phyloP scores from a whole-genome alignment of 2,797 vertebrate species.

The Xenopus petersii region DNA sequence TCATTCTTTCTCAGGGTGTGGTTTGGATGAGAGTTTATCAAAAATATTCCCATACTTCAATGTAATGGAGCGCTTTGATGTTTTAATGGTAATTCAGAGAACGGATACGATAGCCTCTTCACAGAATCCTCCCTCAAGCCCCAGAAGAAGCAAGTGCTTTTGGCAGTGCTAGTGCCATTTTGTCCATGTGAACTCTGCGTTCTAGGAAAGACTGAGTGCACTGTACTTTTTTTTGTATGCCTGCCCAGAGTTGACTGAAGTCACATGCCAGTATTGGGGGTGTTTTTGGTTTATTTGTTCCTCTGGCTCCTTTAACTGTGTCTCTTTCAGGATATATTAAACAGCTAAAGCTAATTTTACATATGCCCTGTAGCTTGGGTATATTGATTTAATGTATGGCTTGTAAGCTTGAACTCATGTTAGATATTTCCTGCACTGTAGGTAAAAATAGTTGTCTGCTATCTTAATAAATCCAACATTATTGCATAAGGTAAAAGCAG shows the following conservation, averaged over 20 bases:
- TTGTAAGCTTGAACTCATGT: no score
- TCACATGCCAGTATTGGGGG: not conserved
- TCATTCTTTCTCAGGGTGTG: conserved; percentile 19
- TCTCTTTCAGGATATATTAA: no score
- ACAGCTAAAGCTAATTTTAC: no score
- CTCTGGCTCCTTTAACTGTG: no score
- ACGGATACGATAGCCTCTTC: conserved; percentile 1
- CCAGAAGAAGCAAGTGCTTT: conserved; percentile 49
- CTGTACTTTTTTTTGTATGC: conserved; percentile 23
- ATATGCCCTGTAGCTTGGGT: no score
- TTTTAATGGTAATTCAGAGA: conserved; percentile 23
- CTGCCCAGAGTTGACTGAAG: conserved; percentile 24
- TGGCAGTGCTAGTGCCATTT: conserved; percentile 54
- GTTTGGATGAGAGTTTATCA: conserved; percentile 3
- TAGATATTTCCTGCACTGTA: no score
- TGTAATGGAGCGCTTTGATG: conserved; percentile 32
- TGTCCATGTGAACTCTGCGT: conserved; percentile 50
- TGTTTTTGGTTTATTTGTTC: no score
- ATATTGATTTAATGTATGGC: no score
- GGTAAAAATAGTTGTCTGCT: no score
- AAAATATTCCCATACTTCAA: conserved; percentile 28
- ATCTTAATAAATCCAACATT: no score
- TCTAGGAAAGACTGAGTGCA: conserved; percentile 57
- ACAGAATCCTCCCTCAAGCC: conserved; percentile 3
- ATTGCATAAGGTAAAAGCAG: no score